Conservation (phyloP, 1,140 invertebrate species). For the Campoletis sonorensis region DNA sequence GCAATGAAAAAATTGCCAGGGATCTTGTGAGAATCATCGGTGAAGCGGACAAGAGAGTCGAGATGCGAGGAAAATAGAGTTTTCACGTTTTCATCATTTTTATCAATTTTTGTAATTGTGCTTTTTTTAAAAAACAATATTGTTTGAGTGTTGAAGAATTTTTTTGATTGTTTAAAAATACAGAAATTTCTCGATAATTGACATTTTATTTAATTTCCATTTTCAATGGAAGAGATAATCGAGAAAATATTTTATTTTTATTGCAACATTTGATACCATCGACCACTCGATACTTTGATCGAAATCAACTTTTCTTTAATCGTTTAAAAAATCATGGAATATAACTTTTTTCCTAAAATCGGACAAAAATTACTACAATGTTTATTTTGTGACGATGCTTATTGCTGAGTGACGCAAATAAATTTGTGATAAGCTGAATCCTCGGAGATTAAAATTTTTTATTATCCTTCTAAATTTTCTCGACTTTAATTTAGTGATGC, state of each 20-base stretch:
- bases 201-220: too few species aligned
- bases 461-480: neutral
- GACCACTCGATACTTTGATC: too few species aligned
- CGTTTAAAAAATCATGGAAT: neutral
- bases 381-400: neutral
- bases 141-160: neutral
- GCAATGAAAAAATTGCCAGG: conserved; percentile 79
- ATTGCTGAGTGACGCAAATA: neutral
- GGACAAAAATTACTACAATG: neutral
- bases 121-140: neutral
- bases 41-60: conserved; percentile 72
- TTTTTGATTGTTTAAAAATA: too few species aligned
- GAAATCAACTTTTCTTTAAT: too few species aligned
- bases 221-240: too few species aligned
- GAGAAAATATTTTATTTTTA: too few species aligned
- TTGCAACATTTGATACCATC: too few species aligned
- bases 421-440: neutral
- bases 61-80: conserved; percentile 54
- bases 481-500: neutral
- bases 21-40: conserved; percentile 76
- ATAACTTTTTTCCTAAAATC: too few species aligned
- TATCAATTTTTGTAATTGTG: neutral
- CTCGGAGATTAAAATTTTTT: neutral
- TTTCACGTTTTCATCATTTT: conserved; percentile 2
- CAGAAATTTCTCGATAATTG: too few species aligned